Percentiles rank a stretch among this genome's conserved stretches.
phyloP scores from a whole-genome alignment of 2,797 vertebrate genomes.

The Valencia hispanica region DNA sequence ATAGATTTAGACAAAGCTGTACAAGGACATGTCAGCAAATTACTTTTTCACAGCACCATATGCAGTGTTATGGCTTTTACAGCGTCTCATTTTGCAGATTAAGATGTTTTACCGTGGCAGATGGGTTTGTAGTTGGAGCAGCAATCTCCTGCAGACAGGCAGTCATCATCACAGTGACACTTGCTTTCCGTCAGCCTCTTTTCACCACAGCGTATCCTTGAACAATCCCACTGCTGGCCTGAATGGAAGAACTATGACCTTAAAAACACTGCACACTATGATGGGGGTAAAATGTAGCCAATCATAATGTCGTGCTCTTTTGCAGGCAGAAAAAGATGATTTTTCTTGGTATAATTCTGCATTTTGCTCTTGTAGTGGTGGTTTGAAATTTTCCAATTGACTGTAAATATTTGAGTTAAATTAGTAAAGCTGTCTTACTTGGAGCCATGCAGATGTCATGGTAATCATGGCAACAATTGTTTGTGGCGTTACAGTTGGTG shows the following conservation, averaged over 20 bases:
- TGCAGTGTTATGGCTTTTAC: background rate
- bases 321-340: background rate
- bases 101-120: constrained; percentile 69
- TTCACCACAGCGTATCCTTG: constrained; percentile 76
- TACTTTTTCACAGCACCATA: background rate
- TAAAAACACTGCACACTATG: background rate
- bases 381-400: background rate
- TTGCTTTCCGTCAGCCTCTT: constrained; percentile 61
- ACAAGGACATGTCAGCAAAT: background rate
- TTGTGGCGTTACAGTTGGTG: constrained; percentile 31
- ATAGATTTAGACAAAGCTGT: background rate
- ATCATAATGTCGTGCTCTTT: background rate
- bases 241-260: accelerated
- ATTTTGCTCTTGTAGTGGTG: background rate
- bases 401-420: background rate
- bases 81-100: background rate
- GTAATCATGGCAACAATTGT: constrained; percentile 79
- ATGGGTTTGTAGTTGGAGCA: constrained; percentile 79
- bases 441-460: constrained; percentile 68
- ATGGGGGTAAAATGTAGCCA: background rate
- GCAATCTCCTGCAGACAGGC: constrained; percentile 72
- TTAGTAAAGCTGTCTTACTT: constrained; percentile 48
- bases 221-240: constrained; percentile 81
- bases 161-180: constrained; percentile 81
- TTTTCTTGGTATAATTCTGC: background rate